Conservation (phyloP, 2,888 invertebrate genomes). For the Venustoraphidia nigricollis region DNA sequence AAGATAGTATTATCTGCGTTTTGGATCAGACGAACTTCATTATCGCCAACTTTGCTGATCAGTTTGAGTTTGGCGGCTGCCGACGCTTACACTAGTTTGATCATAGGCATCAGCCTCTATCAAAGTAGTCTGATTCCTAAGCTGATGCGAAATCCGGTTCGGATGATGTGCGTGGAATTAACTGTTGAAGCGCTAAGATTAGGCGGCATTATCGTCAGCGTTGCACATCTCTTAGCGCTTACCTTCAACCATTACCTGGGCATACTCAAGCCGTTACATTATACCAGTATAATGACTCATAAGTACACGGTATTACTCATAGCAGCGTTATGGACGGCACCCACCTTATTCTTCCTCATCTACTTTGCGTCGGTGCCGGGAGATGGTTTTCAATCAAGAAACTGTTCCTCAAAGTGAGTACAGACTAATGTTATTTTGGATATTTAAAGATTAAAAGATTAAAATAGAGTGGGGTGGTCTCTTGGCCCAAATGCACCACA, state of each 20-base stretch:
- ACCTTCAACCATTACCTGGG: slow-evolving; percentile 53
- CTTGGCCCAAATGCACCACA: no score
- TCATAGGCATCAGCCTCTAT: slow-evolving; percentile 34
- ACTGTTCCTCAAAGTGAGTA: no score
- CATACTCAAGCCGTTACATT: slow-evolving; percentile 38
- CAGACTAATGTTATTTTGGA: no score
- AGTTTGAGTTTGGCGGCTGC: slow-evolving; percentile 41
- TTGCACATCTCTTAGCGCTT: slow-evolving; percentile 42
- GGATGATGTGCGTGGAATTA: slow-evolving; percentile 16
- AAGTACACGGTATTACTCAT: slow-evolving; percentile 32
- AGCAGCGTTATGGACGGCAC: slow-evolving; percentile 37
- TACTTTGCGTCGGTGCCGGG: slow-evolving; percentile 33
- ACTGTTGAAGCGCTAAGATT: slow-evolving; percentile 32
- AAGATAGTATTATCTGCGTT: slow-evolving; percentile 34
- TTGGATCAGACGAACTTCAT: slow-evolving; percentile 34
- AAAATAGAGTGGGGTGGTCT: no score
- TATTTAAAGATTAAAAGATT: no score
- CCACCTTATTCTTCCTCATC: slow-evolving; percentile 31
- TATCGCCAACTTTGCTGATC: slow-evolving; percentile 39
- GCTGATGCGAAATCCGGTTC: not conserved
- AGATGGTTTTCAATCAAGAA: slow-evolving; percentile 26
- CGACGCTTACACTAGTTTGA: slow-evolving; percentile 36
- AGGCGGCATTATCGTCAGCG: slow-evolving; percentile 43
- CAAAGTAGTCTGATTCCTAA: slow-evolving; percentile 35
- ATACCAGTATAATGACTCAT: slow-evolving; percentile 33